A percentile compares a stretch with the other conserved stretches of the same genome.
These are phyloP conservation scores for Rhyacophila evoluta DNA, from an alignment of 2,888 invertebrate genomes.

Conservation along the genomic window DNA sequence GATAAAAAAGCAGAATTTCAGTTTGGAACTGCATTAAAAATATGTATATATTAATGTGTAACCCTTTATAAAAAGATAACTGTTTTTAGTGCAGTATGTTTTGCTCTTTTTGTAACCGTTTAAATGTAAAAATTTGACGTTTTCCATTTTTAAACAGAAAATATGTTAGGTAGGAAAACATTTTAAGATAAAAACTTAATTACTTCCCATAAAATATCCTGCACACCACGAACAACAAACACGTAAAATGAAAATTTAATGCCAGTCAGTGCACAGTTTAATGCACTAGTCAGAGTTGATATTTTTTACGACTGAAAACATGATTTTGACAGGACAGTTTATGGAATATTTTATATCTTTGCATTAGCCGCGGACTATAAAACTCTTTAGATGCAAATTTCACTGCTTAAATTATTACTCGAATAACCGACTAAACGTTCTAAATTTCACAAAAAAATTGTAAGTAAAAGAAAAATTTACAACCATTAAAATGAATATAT, in stretches of 20 bases:
- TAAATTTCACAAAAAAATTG: too few relatives aligned
- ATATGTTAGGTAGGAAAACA: too few relatives aligned
- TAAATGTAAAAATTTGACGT: too few relatives aligned
- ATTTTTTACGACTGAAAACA: neutral
- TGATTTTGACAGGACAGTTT: neutral
- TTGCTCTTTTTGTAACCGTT: too few relatives aligned
- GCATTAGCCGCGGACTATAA: neutral
- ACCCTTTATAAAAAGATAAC: too few relatives aligned
- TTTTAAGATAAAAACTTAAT: neutral
- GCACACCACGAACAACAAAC: neutral
- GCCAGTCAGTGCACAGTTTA: neutral
- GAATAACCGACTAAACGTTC: neutral
- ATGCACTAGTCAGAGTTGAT: neutral
- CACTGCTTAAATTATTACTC: neutral
- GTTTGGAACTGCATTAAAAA: too few relatives aligned
- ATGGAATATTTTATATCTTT: neutral
- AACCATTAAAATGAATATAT: too few relatives aligned
- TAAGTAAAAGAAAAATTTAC: too few relatives aligned
- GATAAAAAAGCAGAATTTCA: too few relatives aligned
- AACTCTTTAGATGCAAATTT: neutral
- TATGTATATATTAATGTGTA: too few relatives aligned
- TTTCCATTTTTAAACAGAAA: too few relatives aligned
- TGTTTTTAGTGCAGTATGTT: too few relatives aligned
- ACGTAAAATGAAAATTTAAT: neutral
- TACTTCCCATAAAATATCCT: neutral